Evolutionary conservation across 2,888 invertebrate genomes (phyloP).

Genomic region (Cerceris ruficornis): DNA sequence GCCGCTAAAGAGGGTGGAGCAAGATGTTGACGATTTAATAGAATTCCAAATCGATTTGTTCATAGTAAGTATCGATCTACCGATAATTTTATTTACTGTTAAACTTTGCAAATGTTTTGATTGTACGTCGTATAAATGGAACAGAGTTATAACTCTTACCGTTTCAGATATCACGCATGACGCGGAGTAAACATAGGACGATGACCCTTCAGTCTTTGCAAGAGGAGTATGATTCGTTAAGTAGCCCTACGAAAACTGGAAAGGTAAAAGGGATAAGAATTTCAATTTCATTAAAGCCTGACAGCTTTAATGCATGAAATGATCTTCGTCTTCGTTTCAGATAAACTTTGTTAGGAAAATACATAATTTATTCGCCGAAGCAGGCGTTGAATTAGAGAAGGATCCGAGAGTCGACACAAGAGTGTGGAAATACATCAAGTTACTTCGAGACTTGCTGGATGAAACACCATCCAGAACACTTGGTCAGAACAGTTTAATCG

Average conservation of each 20-base stretch:
- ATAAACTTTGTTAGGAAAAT: conserved; percentile 52
- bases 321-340: conserved; percentile 19
- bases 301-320: background rate
- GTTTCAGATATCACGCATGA: conserved; percentile 7
- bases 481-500: conserved; percentile 31
- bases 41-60: conserved; percentile 52
- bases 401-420: background rate
- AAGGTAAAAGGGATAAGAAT: conserved; percentile 23
- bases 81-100: no score
- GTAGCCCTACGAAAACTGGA: background rate
- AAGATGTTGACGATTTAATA: conserved; percentile 61
- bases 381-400: conserved; percentile 21
- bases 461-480: conserved; percentile 41
- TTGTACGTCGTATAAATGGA: no score
- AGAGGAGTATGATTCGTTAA: conserved; percentile 16
- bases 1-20: conserved; percentile 39
- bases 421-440: conserved; percentile 15
- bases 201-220: conserved; percentile 38
- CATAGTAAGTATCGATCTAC: background rate
- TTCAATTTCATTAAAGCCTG: no score
- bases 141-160: no score
- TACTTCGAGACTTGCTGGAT: conserved; percentile 26
- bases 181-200: background rate
- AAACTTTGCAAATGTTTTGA: no score
- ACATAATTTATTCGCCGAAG: conserved; percentile 37